Conservation (phyloP, 1,140 invertebrate species). For the Drosophila fuyamai region DNA sequence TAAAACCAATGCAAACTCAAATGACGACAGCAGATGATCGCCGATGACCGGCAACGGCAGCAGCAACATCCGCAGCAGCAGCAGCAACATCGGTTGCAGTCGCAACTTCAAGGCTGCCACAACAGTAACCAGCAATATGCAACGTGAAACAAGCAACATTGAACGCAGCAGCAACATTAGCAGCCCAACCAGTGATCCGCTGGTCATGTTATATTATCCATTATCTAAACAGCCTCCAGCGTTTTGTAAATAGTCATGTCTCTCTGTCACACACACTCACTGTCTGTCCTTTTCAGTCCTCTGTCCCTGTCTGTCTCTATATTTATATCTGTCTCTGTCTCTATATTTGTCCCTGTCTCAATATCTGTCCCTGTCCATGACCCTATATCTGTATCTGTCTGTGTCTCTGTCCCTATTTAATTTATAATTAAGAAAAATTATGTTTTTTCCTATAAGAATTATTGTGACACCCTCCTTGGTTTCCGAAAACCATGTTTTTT, state of each 20-base stretch:
- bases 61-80: constrained; percentile 7
- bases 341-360: background rate
- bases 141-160: constrained; percentile 7
- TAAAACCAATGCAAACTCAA: constrained; percentile 11
- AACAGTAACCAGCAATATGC: constrained; percentile 26
- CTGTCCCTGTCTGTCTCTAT: too few species aligned
- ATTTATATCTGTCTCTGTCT: background rate
- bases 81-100: constrained; percentile 18
- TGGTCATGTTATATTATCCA: constrained; percentile 9
- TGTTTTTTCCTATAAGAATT: constrained; percentile 3
- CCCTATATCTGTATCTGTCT: background rate
- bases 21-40: constrained; percentile 53
- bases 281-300: background rate
- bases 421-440: background rate
- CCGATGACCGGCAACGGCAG: constrained; percentile 63
- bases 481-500: constrained; percentile 29
- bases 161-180: constrained; percentile 2
- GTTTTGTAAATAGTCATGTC: constrained; percentile 37
- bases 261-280: constrained; percentile 12
- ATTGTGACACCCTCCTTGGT: constrained; percentile 3
- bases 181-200: background rate
- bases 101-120: constrained; percentile 36
- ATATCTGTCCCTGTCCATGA: background rate
- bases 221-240: constrained; percentile 3
- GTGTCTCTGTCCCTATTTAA: background rate